These are phyloP conservation scores for Brienomyrus brachyistius DNA, from an alignment of 2,113 vertebrate species.

Conservation along the genomic window DNA sequence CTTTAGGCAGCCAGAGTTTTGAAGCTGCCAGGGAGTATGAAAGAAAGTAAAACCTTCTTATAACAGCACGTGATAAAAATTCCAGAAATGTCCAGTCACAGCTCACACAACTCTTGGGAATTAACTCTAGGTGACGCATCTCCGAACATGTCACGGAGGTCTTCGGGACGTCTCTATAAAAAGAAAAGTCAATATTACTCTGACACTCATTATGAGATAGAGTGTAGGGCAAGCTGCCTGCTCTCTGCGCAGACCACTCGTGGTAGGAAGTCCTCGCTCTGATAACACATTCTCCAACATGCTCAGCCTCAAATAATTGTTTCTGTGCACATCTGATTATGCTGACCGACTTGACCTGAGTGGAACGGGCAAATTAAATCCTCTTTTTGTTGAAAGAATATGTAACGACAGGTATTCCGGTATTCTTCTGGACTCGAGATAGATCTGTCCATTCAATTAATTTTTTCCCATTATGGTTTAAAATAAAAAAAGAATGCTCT, in stretches of 20 bases:
- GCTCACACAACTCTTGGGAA: neutral
- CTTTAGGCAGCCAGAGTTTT: neutral
- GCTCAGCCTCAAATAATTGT: constrained; percentile 41
- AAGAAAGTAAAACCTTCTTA: neutral
- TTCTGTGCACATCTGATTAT: constrained; percentile 37
- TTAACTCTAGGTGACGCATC: neutral
- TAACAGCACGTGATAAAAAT: neutral
- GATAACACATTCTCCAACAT: constrained; percentile 22
- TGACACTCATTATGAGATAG: constrained; percentile 1
- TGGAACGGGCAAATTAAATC: constrained; percentile 35
- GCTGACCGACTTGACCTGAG: constrained; percentile 35
- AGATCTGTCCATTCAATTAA: neutral
- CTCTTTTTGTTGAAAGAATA: constrained; percentile 30
- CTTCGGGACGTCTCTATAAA: constrained; percentile 6
- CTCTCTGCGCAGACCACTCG: neutral
- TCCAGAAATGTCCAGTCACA: neutral
- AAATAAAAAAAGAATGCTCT: neutral
- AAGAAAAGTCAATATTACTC: constrained; percentile 23
- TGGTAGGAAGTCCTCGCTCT: constrained; percentile 14
- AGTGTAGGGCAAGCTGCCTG: neutral
- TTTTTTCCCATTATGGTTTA: neutral
- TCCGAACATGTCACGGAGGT: neutral
- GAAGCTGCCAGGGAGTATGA: neutral
- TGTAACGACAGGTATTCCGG: constrained; percentile 17
- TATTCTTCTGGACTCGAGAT: neutral